phyloP scores from a whole-genome alignment of 2,797 vertebrate genomes.

The Hoplostethus mediterraneus region DNA sequence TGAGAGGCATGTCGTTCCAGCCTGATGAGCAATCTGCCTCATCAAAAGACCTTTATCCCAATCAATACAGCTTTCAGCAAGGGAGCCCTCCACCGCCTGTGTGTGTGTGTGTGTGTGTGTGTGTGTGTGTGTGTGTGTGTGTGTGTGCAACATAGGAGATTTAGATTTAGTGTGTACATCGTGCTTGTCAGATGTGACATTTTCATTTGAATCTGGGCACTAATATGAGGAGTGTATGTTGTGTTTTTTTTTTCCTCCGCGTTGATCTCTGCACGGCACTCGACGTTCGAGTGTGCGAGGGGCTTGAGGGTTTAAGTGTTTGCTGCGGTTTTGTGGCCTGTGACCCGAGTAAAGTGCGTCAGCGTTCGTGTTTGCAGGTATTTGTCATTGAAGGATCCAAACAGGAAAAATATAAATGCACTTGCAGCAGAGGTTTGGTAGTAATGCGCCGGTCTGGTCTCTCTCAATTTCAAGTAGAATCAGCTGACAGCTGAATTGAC shows the following conservation, averaged over 20 bases:
- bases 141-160: conserved; percentile 33
- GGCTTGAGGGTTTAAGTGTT: conserved; percentile 17
- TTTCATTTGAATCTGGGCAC: conserved; percentile 26
- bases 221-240: conserved; percentile 23
- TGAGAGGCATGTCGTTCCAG: conserved; percentile 84
- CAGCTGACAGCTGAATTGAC: background rate
- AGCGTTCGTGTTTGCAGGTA: conserved; percentile 6
- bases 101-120: background rate
- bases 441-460: background rate
- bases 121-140: conserved; percentile 25
- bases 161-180: conserved; percentile 39
- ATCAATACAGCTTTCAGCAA: conserved; percentile 82
- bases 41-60: conserved; percentile 85
- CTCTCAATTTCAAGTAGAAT: background rate
- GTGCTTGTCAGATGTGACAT: conserved; percentile 35
- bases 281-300: conserved; percentile 32
- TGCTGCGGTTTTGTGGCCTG: conserved; percentile 15
- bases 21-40: conserved; percentile 86
- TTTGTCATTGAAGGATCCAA: conserved; percentile 20
- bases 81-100: conserved; percentile 63
- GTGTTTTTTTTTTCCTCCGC: conserved; percentile 1
- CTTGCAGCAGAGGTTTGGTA: background rate
- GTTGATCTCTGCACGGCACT: conserved; percentile 36
- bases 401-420: conserved; percentile 15
- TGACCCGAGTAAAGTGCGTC: conserved; percentile 19